Evolutionary conservation across 1,140 invertebrate genomes (phyloP).

Genomic region (Zaprionus tsacasi): DNA sequence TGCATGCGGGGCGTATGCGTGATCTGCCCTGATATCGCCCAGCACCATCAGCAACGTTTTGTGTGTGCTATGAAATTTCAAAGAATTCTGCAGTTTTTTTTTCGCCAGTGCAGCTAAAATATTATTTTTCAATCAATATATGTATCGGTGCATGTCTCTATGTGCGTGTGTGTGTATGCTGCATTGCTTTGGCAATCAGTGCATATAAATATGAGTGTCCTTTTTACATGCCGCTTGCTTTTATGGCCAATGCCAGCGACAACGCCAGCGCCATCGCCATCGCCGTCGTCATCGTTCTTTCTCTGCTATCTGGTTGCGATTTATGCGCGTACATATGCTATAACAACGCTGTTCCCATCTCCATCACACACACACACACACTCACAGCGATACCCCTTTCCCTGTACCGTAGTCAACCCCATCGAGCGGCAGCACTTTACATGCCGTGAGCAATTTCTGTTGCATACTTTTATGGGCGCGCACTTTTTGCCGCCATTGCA

Average conservation of each 20-base stretch:
- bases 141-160: slow-evolving; percentile 17
- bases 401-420: neutral
- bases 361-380: slow-evolving; percentile 9
- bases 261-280: slow-evolving; percentile 31
- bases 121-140: slow-evolving; percentile 80
- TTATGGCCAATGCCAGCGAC: slow-evolving; percentile 59
- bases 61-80: slow-evolving; percentile 57
- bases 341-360: neutral
- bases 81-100: slow-evolving; percentile 26
- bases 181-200: slow-evolving; percentile 80
- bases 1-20: slow-evolving; percentile 56
- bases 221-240: slow-evolving; percentile 77
- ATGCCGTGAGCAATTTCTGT: slow-evolving; percentile 79
- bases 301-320: slow-evolving; percentile 72
- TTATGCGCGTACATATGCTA: slow-evolving; percentile 79
- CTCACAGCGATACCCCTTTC: neutral
- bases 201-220: slow-evolving; percentile 81
- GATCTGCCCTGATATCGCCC: slow-evolving; percentile 51
- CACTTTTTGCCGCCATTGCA: slow-evolving; percentile 59
- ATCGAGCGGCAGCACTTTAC: slow-evolving; percentile 62
- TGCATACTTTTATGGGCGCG: slow-evolving; percentile 77
- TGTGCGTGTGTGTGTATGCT: slow-evolving; percentile 43
- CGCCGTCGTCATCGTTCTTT: slow-evolving; percentile 35
- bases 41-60: slow-evolving; percentile 21
- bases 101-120: slow-evolving; percentile 49